These are phyloP conservation scores for Corythoichthys haematopterus DNA, from an alignment of 2,113 vertebrate genomes.

Conservation along the genomic window DNA sequence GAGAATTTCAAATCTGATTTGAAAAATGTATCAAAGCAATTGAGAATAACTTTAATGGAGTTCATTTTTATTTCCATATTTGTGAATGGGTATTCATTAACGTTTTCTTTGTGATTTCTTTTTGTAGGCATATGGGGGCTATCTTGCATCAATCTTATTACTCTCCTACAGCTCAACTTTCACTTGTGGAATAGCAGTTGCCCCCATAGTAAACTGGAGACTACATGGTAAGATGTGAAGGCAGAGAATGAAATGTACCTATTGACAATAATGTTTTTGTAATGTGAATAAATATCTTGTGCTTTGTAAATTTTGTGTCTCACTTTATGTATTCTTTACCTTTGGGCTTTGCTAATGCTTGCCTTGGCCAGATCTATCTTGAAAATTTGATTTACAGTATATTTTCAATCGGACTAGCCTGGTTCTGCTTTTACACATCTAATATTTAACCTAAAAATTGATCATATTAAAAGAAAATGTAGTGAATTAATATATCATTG, in stretches of 20 bases:
- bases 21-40: too few relatives aligned
- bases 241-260: neutral
- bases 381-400: too few relatives aligned
- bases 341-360: too few relatives aligned
- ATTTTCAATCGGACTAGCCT: too few relatives aligned
- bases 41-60: neutral
- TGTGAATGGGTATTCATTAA: neutral
- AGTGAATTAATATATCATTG: too few relatives aligned
- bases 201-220: constrained; percentile 71
- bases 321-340: too few relatives aligned
- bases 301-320: too few relatives aligned
- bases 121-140: constrained; percentile 70
- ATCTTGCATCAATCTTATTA: constrained; percentile 61
- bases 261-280: neutral
- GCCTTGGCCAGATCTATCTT: too few relatives aligned
- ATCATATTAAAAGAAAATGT: neutral
- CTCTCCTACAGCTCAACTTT: constrained; percentile 58
- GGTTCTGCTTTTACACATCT: too few relatives aligned
- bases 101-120: neutral
- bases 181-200: constrained; percentile 62
- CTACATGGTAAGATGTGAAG: constrained; percentile 55
- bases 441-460: neutral
- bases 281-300: too few relatives aligned
- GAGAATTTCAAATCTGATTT: too few relatives aligned
- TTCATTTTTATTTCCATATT: neutral